Evolutionary conservation across 2,888 invertebrate genomes (phyloP).

Genomic region (Mythimna pallens): DNA sequence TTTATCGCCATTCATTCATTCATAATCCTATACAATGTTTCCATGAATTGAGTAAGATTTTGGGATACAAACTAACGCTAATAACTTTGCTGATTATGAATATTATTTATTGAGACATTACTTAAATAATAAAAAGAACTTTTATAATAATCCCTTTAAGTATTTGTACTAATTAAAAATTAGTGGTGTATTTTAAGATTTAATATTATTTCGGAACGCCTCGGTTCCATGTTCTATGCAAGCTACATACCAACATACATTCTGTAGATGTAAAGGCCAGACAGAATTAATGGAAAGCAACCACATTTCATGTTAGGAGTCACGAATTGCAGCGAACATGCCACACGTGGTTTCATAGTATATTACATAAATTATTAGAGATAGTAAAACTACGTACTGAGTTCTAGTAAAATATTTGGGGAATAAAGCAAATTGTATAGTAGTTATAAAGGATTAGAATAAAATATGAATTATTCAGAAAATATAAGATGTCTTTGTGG

Average conservation of each 20-base stretch:
- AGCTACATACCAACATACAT: constrained; percentile 17
- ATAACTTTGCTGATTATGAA: too few species aligned
- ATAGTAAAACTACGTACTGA: background rate
- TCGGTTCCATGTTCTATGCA: background rate
- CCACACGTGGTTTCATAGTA: constrained; percentile 23
- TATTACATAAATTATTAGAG: constrained; percentile 22
- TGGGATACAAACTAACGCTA: too few species aligned
- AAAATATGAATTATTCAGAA: background rate
- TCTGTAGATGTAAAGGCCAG: constrained; percentile 31
- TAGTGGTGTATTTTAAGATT: too few species aligned
- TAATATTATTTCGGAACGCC: too few species aligned
- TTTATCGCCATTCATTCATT: too few species aligned
- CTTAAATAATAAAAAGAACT: too few species aligned
- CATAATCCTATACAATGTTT: too few species aligned
- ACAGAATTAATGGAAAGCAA: constrained; percentile 54
- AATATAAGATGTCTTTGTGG: background rate
- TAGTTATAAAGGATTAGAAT: background rate
- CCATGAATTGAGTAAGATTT: too few species aligned
- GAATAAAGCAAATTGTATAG: background rate
- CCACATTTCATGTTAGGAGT: constrained; percentile 55
- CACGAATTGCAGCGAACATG: constrained; percentile 44
- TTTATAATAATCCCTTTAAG: too few species aligned
- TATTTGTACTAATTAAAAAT: too few species aligned
- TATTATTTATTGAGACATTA: too few species aligned
- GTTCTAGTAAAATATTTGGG: background rate